Percentiles rank a stretch among this genome's conserved stretches.
Conservation (phyloP, 2,797 vertebrate species). For the Pipistrellus nathusii region DNA sequence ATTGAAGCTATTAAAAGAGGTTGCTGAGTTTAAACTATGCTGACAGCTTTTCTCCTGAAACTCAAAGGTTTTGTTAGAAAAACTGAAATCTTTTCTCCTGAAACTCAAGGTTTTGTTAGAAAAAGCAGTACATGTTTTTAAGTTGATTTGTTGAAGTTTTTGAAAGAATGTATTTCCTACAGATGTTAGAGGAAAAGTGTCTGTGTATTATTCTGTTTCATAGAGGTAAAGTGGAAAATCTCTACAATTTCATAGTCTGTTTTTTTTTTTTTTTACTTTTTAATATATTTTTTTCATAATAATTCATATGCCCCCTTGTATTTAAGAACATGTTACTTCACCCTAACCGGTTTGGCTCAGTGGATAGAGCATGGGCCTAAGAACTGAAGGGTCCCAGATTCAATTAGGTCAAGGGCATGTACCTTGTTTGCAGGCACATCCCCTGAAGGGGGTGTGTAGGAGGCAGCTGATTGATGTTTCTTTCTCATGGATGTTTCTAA, state of each 20-base stretch:
- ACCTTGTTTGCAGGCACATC: no score
- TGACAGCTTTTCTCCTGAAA: background rate
- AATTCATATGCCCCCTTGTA: background rate
- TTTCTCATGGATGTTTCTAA: no score
- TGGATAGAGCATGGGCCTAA: no score
- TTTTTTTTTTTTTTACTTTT: background rate
- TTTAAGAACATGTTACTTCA: background rate
- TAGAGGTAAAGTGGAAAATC: background rate
- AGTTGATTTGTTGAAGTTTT: slow-evolving; percentile 34
- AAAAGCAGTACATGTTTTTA: background rate
- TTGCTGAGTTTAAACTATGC: background rate
- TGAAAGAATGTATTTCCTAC: background rate
- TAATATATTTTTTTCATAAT: background rate
- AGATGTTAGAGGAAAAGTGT: background rate
- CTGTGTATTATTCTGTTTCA: background rate
- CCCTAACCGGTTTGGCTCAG: no score
- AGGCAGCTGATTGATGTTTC: no score
- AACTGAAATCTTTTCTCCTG: background rate
- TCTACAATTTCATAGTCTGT: background rate
- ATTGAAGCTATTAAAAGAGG: background rate
- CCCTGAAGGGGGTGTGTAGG: no score
- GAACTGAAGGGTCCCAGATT: no score
- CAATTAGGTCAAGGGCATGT: no score
- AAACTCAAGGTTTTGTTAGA: slow-evolving; percentile 13
- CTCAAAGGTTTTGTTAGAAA: background rate